These are phyloP conservation scores for Cerastis rubricosa DNA, from an alignment of 2,888 invertebrate species.

Conservation along the genomic window DNA sequence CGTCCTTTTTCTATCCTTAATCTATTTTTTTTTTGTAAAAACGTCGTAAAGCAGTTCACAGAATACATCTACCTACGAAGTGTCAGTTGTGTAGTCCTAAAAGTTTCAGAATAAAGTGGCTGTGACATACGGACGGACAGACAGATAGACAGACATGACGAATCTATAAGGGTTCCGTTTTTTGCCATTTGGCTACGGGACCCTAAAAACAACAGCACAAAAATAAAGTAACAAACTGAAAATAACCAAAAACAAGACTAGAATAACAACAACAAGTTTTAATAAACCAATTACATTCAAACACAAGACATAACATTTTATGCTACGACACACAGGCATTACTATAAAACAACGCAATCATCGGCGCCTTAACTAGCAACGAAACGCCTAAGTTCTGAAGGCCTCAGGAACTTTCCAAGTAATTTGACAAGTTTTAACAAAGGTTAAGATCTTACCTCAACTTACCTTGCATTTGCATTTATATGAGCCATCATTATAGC, in stretches of 20 bases:
- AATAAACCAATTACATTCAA: conserved; percentile 45
- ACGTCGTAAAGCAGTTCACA: too few species aligned
- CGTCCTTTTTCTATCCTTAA: too few species aligned
- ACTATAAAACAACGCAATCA: conserved; percentile 43
- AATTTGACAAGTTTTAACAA: conserved; percentile 77
- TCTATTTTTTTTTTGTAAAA: too few species aligned
- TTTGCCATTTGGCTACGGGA: too few species aligned
- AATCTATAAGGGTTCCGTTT: too few species aligned
- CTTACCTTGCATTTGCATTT: conserved; percentile 71
- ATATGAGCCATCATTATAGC: conserved; percentile 66
- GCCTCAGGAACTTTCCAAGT: conserved; percentile 64
- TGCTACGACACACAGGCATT: conserved; percentile 10
- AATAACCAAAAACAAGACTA: conserved; percentile 1
- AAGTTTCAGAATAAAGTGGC: too few species aligned
- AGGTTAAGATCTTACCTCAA: conserved; percentile 62
- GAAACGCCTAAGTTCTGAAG: conserved; percentile 59
- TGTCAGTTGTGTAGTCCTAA: too few species aligned
- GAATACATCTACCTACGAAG: too few species aligned
- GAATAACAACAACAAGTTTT: conserved; percentile 4
- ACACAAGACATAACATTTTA: conserved; percentile 41
- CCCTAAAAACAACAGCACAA: background rate
- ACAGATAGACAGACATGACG: too few species aligned
- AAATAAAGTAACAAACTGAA: background rate
- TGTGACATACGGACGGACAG: too few species aligned
- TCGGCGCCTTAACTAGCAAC: conserved; percentile 39